Base-by-base conservation (phyloP, 2,797 vertebrate species). In the Halcyon badia region DNA sequence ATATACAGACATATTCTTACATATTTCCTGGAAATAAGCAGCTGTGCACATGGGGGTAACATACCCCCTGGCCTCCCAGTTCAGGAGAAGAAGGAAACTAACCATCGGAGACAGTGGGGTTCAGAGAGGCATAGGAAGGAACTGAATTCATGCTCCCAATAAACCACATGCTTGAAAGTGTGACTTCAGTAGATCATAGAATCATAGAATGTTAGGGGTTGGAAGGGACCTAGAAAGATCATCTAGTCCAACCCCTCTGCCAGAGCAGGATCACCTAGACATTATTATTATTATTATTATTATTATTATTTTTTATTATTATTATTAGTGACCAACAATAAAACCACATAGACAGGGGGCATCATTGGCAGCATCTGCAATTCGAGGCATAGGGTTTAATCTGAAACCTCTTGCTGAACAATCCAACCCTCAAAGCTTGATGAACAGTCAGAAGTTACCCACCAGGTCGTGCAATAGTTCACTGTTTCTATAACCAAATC, bases 21-120 rank as follows among this genome's bases (percentile, higher is more conserved):
- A 8, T 39, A 64, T 31, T 60, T 64, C 8, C 37, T 51, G 58
- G 20, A 60, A 80, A 76, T 37, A 72, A 64, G 41, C 6, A 72
- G 48, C 48, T 15, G 54, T 26, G 64, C 35, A 31, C 10, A 20
- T 6, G 22, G 11, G 7, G 4, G 7, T 20, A 19, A 86, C 51
- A 15, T 83, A n/a, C 5, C 14, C 14, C 20, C 39, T 77, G 21
- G n/a, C 25, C 30, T 83, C 41, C 46, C n/a, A 82, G 5, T 26
- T 35, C 48, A 68, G 42, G 18, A 56, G 14, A 75, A 75, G 25
- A 78, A 70, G 30, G 33, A 44, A 71, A 33, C 5, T 24, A 21
- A 1, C 22, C 41, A 20, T 13, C 1, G 1, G 49, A 75, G 14
- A 44, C 1, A 56, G 17, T 1, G 2, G 37, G 70, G 21, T 51